A percentile compares a stretch with the other conserved stretches of the same genome.
Evolutionary conservation across 2,797 vertebrate species (phyloP).

Genomic region (Thunnus albacares): DNA sequence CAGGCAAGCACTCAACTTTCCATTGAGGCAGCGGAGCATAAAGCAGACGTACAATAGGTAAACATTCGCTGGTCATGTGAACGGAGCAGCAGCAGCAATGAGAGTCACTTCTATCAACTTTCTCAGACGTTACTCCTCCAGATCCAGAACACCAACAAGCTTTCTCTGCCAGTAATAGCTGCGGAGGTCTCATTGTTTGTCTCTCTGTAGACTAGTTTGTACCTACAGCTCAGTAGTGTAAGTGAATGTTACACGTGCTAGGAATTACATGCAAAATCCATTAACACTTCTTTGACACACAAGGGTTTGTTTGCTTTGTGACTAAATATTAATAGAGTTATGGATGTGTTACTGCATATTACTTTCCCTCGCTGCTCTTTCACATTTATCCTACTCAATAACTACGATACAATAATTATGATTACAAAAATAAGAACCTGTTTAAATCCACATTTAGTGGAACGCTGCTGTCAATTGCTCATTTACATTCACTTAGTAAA

Average conservation of each 20-base stretch:
- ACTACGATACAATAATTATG: background rate
- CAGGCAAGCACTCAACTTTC: conserved; percentile 77
- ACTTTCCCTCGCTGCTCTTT: background rate
- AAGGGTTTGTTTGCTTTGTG: conserved; percentile 13
- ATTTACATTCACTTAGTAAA: conserved; percentile 16
- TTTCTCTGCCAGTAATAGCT: conserved; percentile 45
- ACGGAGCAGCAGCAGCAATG: conserved; percentile 59
- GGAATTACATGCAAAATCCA: conserved; percentile 10
- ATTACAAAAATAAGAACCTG: conserved; percentile 16
- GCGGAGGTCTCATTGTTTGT: conserved; percentile 23
- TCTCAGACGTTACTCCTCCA: conserved; percentile 62
- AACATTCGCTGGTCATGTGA: conserved; percentile 76
- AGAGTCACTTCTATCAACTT: conserved; percentile 68
- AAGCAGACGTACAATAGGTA: conserved; percentile 73
- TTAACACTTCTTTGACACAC: conserved; percentile 6
- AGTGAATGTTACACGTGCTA: conserved; percentile 7
- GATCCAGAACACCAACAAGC: conserved; percentile 55
- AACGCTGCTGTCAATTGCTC: conserved; percentile 11
- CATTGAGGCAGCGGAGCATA: conserved; percentile 65
- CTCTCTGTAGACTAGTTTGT: conserved; percentile 24
- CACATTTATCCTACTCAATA: conserved; percentile 29
- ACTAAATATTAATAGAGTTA: background rate
- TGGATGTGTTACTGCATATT: conserved; percentile 1
- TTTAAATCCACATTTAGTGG: conserved; percentile 25
- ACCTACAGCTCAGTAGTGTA: background rate